phyloP scores from a whole-genome alignment of 2,797 vertebrate genomes.

The Menidia menidia region DNA sequence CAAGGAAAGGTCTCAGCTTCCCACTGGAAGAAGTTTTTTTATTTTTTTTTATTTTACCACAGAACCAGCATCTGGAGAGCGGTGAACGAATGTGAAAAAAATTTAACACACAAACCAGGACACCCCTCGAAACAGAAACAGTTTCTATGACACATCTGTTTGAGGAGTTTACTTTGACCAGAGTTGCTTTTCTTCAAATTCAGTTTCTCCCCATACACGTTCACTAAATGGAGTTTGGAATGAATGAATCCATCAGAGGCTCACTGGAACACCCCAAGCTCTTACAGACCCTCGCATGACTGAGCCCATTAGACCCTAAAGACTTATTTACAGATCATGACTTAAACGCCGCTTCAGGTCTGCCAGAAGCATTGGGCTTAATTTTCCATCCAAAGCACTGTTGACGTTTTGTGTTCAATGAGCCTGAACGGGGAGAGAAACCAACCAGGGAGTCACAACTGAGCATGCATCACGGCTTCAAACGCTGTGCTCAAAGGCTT shows the following conservation, averaged over 20 bases:
- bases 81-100: not conserved
- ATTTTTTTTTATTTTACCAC: too few relatives aligned
- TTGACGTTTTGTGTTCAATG: conserved; percentile 15
- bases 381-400: conserved; percentile 8
- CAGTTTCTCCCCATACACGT: not conserved
- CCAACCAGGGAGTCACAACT: conserved; percentile 1
- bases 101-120: not conserved
- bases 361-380: conserved; percentile 9
- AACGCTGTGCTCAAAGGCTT: not conserved
- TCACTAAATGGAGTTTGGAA: not conserved
- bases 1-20: too few relatives aligned
- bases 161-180: not conserved
- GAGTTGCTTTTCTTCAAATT: not conserved
- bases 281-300: conserved; percentile 8
- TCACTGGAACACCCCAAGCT: conserved; percentile 7
- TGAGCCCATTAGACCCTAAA: conserved; percentile 2
- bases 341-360: conserved; percentile 1
- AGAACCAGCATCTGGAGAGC: not conserved
- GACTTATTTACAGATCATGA: conserved; percentile 22
- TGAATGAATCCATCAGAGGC: not conserved
- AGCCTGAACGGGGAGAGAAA: conserved; percentile 10
- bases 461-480: not conserved
- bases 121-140: too few relatives aligned
- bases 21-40: too few relatives aligned
- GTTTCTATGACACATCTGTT: not conserved